These are phyloP conservation scores for Hymenochirus boettgeri DNA, from an alignment of 2,113 vertebrate species.

Conservation along the genomic window DNA sequence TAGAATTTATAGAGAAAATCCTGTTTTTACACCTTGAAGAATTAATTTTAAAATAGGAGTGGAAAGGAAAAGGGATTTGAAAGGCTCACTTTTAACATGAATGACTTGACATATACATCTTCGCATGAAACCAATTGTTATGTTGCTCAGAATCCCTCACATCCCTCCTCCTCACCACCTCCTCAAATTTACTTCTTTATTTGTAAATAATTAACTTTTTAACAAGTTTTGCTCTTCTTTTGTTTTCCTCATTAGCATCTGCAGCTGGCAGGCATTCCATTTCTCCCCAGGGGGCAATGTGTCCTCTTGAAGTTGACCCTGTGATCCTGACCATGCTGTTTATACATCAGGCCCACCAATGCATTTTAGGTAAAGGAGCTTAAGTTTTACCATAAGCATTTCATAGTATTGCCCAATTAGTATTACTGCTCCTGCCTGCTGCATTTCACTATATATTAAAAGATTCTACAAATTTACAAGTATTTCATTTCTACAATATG, in stretches of 20 bases:
- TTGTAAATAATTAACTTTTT: conserved; percentile 15
- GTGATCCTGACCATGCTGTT: conserved; percentile 3
- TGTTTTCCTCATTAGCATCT: conserved; percentile 1
- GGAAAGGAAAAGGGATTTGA: too few species aligned
- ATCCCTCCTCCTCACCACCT: background rate
- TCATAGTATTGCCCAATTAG: too few species aligned
- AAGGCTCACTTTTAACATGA: too few species aligned
- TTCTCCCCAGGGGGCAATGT: conserved; percentile 6
- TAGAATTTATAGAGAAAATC: too few species aligned
- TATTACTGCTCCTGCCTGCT: too few species aligned
- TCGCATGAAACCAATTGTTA: background rate
- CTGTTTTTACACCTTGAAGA: too few species aligned
- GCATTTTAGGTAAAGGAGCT: too few species aligned
- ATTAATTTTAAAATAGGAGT: too few species aligned
- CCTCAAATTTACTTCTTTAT: background rate
- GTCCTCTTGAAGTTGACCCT: conserved; percentile 3
- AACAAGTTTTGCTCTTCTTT: conserved; percentile 8
- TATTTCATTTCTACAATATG: too few species aligned
- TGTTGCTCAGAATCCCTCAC: background rate
- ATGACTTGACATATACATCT: background rate
- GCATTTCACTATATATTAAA: too few species aligned
- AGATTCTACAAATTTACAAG: too few species aligned
- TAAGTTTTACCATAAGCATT: too few species aligned
- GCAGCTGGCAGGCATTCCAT: background rate
- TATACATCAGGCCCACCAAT: background rate